A percentile compares a stretch with the other conserved stretches of the same genome.
Conservation (phyloP, 2,888 invertebrate genomes). For the Pecten maximus region DNA sequence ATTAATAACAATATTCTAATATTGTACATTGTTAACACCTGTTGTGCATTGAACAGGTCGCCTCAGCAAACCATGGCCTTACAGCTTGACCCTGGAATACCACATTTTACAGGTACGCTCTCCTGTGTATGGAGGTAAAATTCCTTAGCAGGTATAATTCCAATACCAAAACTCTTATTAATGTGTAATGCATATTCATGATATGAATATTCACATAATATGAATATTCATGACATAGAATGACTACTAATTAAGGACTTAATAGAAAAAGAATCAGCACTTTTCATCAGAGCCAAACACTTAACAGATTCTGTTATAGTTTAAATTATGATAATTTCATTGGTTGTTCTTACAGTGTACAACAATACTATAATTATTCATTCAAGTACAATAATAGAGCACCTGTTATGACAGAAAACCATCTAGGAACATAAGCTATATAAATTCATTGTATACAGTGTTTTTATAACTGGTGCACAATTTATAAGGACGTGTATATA, state of each 20-base stretch:
- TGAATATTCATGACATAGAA: not conserved
- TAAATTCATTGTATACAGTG: no score
- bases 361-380: no score
- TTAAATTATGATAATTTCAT: no score
- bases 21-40: not conserved
- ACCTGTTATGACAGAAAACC: no score
- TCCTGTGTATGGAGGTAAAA: slow-evolving; percentile 13
- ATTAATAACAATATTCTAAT: no score
- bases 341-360: no score
- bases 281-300: not conserved
- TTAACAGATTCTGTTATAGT: not conserved
- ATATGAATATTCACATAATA: not conserved
- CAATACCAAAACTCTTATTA: not conserved
- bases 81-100: not conserved
- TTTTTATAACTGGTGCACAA: no score
- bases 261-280: not conserved
- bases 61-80: not conserved
- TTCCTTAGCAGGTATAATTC: not conserved
- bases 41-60: not conserved
- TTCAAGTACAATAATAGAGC: no score
- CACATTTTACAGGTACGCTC: not conserved
- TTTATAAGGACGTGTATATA: no score
- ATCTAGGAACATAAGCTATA: no score
- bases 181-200: not conserved
- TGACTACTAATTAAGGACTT: no score